phyloP scores from a whole-genome alignment of 2,113 vertebrate genomes.

The Ranitomeya imitator region DNA sequence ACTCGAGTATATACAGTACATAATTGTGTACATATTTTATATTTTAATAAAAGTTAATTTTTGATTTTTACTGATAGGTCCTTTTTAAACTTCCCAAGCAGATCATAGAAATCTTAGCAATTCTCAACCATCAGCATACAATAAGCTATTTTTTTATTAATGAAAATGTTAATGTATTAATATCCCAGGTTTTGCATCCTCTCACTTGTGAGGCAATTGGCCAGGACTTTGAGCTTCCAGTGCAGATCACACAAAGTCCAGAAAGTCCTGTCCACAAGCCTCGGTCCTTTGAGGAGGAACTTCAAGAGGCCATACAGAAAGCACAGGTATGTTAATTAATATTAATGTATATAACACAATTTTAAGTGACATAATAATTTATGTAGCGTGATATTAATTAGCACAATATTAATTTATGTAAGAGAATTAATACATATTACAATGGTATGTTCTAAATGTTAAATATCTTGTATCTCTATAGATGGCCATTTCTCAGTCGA shows the following conservation, averaged over 20 bases:
- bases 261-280: conserved; percentile 66
- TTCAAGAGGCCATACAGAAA: conserved; percentile 88
- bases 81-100: too few species aligned
- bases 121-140: background rate
- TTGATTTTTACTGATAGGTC: too few species aligned
- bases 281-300: conserved; percentile 84
- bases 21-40: too few species aligned
- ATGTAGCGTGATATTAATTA: too few species aligned
- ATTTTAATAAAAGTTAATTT: too few species aligned
- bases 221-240: conserved; percentile 80
- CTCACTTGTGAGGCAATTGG: conserved; percentile 76
- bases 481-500: conserved; percentile 82
- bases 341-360: background rate
- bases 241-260: conserved; percentile 83
- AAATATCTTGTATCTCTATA: conserved; percentile 60
- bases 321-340: conserved; percentile 73
- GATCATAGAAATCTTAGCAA: background rate
- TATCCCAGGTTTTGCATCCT: conserved; percentile 71
- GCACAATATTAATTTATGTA: background rate
- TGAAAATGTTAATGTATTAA: background rate
- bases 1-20: too few species aligned
- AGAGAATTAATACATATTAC: background rate
- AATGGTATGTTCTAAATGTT: background rate
- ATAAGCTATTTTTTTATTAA: background rate
- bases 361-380: too few species aligned